These are phyloP conservation scores for Addax nasomaculatus DNA, from an alignment of 2,113 vertebrate species.

Conservation along the genomic window DNA sequence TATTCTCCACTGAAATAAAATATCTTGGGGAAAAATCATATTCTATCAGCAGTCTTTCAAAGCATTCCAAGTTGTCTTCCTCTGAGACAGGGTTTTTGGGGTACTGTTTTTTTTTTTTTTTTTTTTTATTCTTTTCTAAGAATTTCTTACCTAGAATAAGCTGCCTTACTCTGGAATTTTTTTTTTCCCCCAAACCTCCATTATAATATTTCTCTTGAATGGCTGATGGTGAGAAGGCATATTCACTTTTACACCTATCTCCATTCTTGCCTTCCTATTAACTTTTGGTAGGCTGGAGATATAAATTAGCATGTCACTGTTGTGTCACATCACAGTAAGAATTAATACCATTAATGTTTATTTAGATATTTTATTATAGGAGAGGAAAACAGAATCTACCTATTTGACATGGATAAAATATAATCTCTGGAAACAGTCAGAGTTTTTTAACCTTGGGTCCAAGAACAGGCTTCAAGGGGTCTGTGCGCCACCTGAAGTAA, in stretches of 20 bases:
- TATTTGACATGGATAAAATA: neutral
- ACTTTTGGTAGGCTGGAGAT: neutral
- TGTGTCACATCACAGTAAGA: neutral
- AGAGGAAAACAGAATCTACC: neutral
- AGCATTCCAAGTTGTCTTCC: neutral
- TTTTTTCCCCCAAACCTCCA: neutral
- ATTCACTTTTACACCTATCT: neutral
- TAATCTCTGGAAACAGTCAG: neutral
- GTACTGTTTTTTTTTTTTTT: neutral
- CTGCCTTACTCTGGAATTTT: neutral
- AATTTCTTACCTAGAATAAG: neutral
- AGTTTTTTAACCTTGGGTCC: neutral
- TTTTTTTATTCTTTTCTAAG: neutral
- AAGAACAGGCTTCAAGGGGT: neutral
- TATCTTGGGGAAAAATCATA: neutral
- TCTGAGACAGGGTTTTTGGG: neutral
- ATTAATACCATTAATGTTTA: neutral
- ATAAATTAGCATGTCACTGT: neutral
- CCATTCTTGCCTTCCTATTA: neutral
- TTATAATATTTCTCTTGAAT: neutral
- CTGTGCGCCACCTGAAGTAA: neutral
- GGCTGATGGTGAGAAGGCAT: neutral
- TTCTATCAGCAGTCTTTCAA: neutral
- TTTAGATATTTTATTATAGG: neutral
- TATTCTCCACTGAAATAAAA: neutral